phyloP scores from a whole-genome alignment of 2,888 invertebrate genomes.

The Andrena praecox region DNA sequence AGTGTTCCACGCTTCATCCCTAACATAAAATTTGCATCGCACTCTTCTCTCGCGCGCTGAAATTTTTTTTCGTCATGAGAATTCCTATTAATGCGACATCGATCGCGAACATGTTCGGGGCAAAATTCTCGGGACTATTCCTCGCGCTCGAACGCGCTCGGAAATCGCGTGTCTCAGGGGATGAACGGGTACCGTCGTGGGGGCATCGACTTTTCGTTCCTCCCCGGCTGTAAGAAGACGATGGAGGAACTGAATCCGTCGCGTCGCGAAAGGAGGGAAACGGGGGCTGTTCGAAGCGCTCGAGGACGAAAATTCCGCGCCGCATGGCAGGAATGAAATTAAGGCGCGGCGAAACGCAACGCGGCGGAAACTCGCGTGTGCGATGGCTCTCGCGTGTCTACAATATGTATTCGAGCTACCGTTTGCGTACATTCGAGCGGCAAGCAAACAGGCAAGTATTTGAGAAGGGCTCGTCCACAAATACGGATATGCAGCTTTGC shows the following conservation, averaged over 20 bases:
- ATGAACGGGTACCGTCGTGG: too few relatives aligned
- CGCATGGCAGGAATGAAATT: conserved; percentile 48
- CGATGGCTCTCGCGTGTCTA: conserved; percentile 52
- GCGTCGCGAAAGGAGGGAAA: not conserved
- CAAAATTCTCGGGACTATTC: too few relatives aligned
- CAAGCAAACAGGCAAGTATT: conserved; percentile 74
- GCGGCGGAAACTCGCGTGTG: conserved; percentile 9
- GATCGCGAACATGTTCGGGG: too few relatives aligned
- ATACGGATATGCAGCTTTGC: conserved; percentile 73
- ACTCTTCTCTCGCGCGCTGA: too few relatives aligned
- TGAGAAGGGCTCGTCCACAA: conserved; percentile 70
- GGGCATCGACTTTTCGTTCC: not conserved
- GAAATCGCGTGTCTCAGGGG: too few relatives aligned
- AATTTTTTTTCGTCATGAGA: too few relatives aligned
- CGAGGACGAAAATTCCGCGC: conserved; percentile 17
- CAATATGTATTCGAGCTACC: conserved; percentile 68
- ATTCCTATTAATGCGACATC: too few relatives aligned
- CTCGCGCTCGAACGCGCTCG: too few relatives aligned
- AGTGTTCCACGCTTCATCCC: too few relatives aligned
- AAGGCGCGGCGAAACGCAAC: conserved; percentile 40
- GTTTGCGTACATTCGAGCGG: conserved; percentile 71
- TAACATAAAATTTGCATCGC: too few relatives aligned
- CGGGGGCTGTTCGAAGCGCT: not conserved
- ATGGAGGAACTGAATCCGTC: not conserved
- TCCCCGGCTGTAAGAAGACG: not conserved